A percentile compares a stretch with the other conserved stretches of the same genome.
Conservation (phyloP, 1,140 invertebrate species). For the Sarcophaga bullata region DNA sequence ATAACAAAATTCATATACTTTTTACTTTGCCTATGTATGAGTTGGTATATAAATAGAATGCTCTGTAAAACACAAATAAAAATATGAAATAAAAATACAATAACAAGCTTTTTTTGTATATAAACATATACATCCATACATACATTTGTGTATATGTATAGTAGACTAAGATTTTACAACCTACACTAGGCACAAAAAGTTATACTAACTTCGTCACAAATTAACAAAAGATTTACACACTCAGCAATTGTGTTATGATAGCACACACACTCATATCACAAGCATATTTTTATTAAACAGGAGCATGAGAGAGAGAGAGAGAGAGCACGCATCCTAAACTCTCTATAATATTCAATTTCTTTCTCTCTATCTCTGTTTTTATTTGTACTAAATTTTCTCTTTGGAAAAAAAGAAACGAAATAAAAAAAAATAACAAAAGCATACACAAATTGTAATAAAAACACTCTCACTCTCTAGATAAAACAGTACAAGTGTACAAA, state of each 20-base stretch:
- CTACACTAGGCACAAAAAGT: not conserved
- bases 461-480: conserved; percentile 12
- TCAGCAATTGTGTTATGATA: not conserved
- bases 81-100: no score
- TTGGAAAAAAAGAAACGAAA: not conserved
- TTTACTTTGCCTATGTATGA: no score
- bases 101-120: no score
- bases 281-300: not conserved
- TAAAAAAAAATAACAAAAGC: not conserved
- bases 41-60: no score
- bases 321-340: no score
- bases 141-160: no score
- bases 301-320: no score
- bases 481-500: conserved; percentile 22
- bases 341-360: no score
- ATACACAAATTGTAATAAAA: not conserved
- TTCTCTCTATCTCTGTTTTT: not conserved
- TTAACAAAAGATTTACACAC: conserved; percentile 4
- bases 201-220: not conserved
- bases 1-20: no score
- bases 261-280: not conserved
- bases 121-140: no score
- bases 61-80: no score
- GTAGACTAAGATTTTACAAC: not conserved
- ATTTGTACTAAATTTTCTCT: not conserved